Evolutionary conservation across 2,113 vertebrate species (phyloP).

Genomic region (Fukomys damarensis): DNA sequence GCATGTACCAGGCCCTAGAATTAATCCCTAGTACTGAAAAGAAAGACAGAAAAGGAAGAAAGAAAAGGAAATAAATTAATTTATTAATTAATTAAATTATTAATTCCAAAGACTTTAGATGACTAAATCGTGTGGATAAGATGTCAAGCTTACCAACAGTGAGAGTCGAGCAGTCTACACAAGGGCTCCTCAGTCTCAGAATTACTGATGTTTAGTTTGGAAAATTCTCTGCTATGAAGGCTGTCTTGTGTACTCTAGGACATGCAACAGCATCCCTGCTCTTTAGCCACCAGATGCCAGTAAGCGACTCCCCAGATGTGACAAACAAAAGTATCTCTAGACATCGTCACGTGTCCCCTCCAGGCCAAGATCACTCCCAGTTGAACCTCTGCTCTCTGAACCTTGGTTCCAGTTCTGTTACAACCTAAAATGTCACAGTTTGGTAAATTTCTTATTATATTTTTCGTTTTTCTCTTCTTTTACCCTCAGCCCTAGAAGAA

Average conservation of each 20-base stretch:
- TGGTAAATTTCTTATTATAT: background rate
- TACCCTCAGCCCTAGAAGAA: background rate
- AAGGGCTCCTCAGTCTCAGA: background rate
- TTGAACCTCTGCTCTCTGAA: background rate
- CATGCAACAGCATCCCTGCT: background rate
- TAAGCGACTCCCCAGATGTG: background rate
- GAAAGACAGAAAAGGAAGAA: background rate
- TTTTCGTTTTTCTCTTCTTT: background rate
- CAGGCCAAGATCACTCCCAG: accelerated
- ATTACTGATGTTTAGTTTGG: background rate
- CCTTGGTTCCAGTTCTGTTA: background rate
- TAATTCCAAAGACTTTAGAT: background rate
- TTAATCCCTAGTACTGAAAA: background rate
- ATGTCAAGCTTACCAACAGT: background rate
- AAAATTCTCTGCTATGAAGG: accelerated
- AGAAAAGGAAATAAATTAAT: background rate
- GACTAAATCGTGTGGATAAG: background rate
- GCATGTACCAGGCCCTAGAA: background rate
- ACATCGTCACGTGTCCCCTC: accelerated
- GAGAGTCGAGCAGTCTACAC: background rate
- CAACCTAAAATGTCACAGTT: background rate
- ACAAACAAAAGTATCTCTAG: background rate
- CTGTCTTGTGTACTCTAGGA: accelerated
- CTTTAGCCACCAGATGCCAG: background rate
- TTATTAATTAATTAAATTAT: too few species aligned